These are phyloP conservation scores for Globodera rostochiensis DNA, from an alignment of 1,140 invertebrate genomes.

Conservation along the genomic window DNA sequence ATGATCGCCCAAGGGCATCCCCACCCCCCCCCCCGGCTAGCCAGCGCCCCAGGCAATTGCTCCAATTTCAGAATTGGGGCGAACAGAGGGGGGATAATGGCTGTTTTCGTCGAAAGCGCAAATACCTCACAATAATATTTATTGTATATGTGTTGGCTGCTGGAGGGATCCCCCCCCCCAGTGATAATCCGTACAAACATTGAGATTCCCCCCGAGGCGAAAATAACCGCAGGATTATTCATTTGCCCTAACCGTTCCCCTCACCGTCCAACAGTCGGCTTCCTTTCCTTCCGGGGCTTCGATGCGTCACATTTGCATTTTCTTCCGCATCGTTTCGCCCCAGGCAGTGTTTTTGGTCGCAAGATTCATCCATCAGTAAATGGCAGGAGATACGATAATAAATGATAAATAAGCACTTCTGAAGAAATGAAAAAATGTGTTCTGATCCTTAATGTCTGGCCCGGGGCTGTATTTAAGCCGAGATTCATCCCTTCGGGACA, in stretches of 20 bases:
- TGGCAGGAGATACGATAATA: not conserved
- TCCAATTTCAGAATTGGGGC: not conserved
- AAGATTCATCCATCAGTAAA: not conserved
- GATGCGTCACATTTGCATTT: conserved; percentile 18
- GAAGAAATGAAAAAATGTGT: not conserved
- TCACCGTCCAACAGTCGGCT: conserved; percentile 12
- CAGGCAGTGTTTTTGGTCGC: not conserved
- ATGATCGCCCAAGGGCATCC: not conserved
- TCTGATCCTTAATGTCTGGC: not conserved
- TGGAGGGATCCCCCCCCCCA: not conserved
- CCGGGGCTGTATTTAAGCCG: not conserved
- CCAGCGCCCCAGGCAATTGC: not conserved
- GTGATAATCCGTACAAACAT: not conserved
- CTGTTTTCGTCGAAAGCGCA: not conserved
- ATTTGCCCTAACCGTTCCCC: no score
- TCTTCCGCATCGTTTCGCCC: conserved; percentile 7
- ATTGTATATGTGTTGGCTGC: not conserved
- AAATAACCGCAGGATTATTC: not conserved
- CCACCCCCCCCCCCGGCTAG: no score
- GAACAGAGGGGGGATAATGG: no score
- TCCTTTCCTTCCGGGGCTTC: conserved; percentile 1
- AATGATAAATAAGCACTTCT: not conserved
- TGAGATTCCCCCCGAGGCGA: not conserved
- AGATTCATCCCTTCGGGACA: not conserved
- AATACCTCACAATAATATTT: no score